Percentiles rank a stretch among this genome's conserved stretches.
These are phyloP conservation scores for Lepidonotus clava DNA, from an alignment of 2,888 invertebrate genomes.

Conservation along the genomic window DNA sequence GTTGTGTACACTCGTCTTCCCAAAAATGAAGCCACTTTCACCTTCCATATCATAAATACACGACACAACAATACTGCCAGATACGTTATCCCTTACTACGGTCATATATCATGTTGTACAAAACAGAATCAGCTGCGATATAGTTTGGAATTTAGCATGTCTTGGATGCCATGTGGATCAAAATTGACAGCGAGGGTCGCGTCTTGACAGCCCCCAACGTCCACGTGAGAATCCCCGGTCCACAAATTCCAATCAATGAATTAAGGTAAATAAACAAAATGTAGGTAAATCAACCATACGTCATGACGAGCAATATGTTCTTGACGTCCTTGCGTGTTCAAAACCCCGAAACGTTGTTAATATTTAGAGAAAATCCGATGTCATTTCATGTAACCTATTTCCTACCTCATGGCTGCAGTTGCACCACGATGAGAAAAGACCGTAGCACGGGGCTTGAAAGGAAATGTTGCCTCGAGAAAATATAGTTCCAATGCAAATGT, in stretches of 20 bases:
- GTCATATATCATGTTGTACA: background rate
- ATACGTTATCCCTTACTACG: background rate
- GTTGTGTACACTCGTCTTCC: background rate
- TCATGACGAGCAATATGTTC: background rate
- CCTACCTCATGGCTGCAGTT: slow-evolving; percentile 53
- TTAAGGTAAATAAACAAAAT: too few species aligned
- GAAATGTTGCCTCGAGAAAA: background rate
- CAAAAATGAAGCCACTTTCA: background rate
- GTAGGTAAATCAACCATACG: too few species aligned
- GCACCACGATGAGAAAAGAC: slow-evolving; percentile 57
- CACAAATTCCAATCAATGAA: background rate
- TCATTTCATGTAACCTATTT: background rate
- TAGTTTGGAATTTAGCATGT: background rate
- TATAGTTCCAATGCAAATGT: slow-evolving; percentile 18
- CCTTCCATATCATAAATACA: too few species aligned
- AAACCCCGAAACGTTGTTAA: background rate
- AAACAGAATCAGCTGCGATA: background rate
- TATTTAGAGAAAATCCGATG: background rate
- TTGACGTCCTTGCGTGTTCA: background rate
- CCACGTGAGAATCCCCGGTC: slow-evolving; percentile 38
- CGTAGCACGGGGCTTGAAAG: background rate
- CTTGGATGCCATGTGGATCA: background rate
- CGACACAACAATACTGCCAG: background rate
- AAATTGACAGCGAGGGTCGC: background rate
- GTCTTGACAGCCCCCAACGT: background rate